These are phyloP conservation scores for Zaprionus kolodkinae DNA, from an alignment of 1,140 invertebrate genomes.

Conservation along the genomic window DNA sequence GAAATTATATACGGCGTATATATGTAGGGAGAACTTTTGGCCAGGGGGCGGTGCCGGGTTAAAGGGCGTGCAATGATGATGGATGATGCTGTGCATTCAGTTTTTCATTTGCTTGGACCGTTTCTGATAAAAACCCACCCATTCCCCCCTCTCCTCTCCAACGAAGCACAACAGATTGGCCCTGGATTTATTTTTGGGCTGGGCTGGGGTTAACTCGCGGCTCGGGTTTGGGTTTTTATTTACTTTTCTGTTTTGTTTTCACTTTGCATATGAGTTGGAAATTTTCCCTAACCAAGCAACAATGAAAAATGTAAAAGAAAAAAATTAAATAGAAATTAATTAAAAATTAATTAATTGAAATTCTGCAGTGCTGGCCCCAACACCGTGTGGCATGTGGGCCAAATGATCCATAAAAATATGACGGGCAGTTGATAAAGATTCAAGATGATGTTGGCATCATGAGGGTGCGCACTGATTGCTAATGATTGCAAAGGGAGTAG, in stretches of 20 bases:
- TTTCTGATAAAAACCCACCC: conserved; percentile 44
- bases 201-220: conserved; percentile 17
- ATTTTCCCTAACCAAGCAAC: conserved; percentile 38
- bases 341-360: conserved; percentile 81
- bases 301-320: conserved; percentile 19
- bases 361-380: conserved; percentile 38
- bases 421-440: conserved; percentile 53
- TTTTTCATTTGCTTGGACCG: conserved; percentile 65
- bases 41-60: conserved; percentile 34
- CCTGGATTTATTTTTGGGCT: conserved; percentile 63
- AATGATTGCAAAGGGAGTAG: conserved; percentile 53
- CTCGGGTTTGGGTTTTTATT: neutral
- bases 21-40: neutral
- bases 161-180: conserved; percentile 46
- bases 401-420: conserved; percentile 71
- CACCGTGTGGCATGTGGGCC: conserved; percentile 49
- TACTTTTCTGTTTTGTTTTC: conserved; percentile 30
- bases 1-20: conserved; percentile 62
- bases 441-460: conserved; percentile 32
- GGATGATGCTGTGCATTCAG: conserved; percentile 69
- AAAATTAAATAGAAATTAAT: conserved; percentile 77
- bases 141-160: no score
- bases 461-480: conserved; percentile 60
- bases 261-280: conserved; percentile 62
- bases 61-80: conserved; percentile 68